Evolutionary conservation across 2,113 vertebrate genomes (phyloP), one percentile per base, ranked within the genome.

Genomic region (Spea multiplicata): DNA sequence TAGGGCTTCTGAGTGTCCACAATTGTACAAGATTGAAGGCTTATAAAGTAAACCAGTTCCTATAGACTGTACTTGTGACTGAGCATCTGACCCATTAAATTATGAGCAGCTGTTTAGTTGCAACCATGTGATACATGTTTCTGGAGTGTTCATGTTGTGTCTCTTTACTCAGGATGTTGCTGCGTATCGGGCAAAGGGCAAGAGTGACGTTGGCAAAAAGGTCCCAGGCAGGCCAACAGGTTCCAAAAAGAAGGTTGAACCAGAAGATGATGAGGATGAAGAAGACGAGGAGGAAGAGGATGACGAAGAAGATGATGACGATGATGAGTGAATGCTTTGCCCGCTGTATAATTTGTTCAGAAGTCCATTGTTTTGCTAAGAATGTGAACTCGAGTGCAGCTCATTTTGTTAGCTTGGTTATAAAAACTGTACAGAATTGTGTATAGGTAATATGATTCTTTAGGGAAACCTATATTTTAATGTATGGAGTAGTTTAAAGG

Each of bases 301-400:
- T 0, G 95, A 95, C 0, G 92, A 92, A 0, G 84, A 93, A 0
- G 92, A 94, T 0, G 91, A 96, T 0, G 95, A 96, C 3, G 96
- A 97, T 57, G 95, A 95, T 88, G 90, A 83, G 73, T 93, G 89
- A 91, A 76, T 77, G 77, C 84, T 81, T 84, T 73, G 83, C 79
- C 86, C 88, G 86, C 85, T 91, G 90, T 91, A 91, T 89, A 91
- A 87, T 86, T 88, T 87, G 85, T 89, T 90, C 85, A 90, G 80
- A 82, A 85, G 83, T 88, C 88, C 86, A 84, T 87, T 90, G 85
- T 90, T 92, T 91, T 90, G 91, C 92, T 91, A 91, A 92, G 92
- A 94, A 94, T 95, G 94, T 97, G 94, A 96, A 95, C 94, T 94
- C 92, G 85, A 88, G 91, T 94, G 91, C 91, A 90, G 91, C 92